phyloP scores from a whole-genome alignment of 2,797 vertebrate species.

The Coilia nasus region DNA sequence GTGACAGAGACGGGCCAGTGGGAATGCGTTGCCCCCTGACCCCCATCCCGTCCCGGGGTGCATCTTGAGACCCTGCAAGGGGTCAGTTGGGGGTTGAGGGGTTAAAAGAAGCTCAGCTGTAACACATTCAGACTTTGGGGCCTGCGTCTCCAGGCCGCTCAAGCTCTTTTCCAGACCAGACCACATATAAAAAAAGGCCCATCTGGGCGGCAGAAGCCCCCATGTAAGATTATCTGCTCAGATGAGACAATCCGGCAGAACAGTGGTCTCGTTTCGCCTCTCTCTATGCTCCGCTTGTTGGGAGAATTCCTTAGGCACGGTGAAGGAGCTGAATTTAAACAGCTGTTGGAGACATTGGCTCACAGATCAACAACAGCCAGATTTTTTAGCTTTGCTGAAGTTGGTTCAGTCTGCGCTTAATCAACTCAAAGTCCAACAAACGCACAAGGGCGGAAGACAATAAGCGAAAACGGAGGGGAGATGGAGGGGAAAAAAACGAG shows the following conservation, averaged over 20 bases:
- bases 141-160: conserved; percentile 29
- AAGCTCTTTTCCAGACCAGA: conserved; percentile 43
- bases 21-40: not conserved
- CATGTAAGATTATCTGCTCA: conserved; percentile 60
- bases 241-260: conserved; percentile 43
- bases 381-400: not conserved
- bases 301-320: not conserved
- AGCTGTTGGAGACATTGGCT: conserved; percentile 13
- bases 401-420: conserved; percentile 1
- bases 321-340: conserved; percentile 21
- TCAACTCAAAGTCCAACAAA: conserved; percentile 12
- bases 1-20: conserved; percentile 23
- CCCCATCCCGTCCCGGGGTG: conserved; percentile 3
- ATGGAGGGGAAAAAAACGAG: no score
- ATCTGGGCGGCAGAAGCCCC: conserved; percentile 48
- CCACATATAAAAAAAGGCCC: conserved; percentile 53
- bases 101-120: conserved; percentile 63
- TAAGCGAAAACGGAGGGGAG: not conserved
- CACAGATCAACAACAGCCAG: not conserved
- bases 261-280: conserved; percentile 44
- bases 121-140: conserved; percentile 58
- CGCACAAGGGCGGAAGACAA: no score
- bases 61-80: conserved; percentile 11
- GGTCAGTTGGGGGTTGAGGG: conserved; percentile 19
- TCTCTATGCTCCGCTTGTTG: conserved; percentile 40